Conservation (phyloP, 2,797 vertebrate genomes). For the Garrulus glandarius region DNA sequence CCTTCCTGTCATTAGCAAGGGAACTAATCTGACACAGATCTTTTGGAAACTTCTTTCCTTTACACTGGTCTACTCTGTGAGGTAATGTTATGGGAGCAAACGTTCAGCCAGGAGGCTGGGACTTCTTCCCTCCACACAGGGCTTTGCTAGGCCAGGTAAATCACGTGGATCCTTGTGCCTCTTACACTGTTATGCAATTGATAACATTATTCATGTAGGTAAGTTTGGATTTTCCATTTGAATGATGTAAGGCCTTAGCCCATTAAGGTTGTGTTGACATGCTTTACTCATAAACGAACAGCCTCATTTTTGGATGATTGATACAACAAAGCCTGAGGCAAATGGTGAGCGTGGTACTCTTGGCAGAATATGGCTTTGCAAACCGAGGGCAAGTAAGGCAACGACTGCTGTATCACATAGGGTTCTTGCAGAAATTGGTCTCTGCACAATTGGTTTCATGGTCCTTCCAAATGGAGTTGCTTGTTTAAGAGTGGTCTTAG, state of each 20-base stretch:
- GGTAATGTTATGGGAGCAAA: background rate
- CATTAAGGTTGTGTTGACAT: background rate
- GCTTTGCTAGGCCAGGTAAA: background rate
- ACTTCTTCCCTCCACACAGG: background rate
- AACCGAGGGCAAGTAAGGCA: background rate
- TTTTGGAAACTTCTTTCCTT: background rate
- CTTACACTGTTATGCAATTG: background rate
- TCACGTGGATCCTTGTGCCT: background rate
- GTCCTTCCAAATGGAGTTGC: background rate
- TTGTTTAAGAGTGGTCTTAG: background rate
- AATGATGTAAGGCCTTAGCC: background rate
- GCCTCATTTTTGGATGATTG: background rate
- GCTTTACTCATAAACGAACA: background rate
- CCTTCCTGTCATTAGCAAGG: background rate
- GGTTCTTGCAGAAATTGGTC: background rate
- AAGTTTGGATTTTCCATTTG: background rate
- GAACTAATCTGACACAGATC: background rate
- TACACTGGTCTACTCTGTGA: background rate
- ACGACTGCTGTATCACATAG: background rate
- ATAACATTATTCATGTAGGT: background rate
- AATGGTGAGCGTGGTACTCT: background rate
- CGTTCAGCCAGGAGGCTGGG: accelerated
- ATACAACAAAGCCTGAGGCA: background rate
- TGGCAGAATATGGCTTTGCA: background rate
- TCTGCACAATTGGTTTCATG: background rate